Evolutionary conservation across 1,140 invertebrate species (phyloP), one percentile per base, ranked within the genome.

Genomic region (Ephestia elutella): DNA sequence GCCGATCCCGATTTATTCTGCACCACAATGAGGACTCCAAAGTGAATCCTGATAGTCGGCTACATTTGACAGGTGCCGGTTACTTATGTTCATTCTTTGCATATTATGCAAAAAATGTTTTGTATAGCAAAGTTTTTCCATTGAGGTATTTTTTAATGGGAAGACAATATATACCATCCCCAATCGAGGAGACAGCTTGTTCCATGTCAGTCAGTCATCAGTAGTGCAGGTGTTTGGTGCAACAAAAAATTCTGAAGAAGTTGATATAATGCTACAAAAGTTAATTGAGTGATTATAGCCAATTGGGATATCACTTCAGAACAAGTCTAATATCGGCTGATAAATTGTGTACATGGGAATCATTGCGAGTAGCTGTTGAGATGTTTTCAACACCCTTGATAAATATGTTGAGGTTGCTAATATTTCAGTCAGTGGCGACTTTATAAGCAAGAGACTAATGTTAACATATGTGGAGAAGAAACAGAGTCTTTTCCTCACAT

Each of bases 391-490:
- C 80, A 15, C 89, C 88, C 75, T 82, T 18, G 68, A 91, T 49
- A 65, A 75, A 19, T 95, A 93, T 78, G 68, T 94, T 1, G 92
- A 93, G 87, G 89, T 94, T 59, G 93, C 92, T 4, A 86, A 92
- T 86, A 56, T 94, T 49, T 92, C 92, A 1, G 55, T 91, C 10
- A 91, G 89, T 73, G 91, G 90, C 32, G 89, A 92, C 65, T 95
- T 91, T 71, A 89, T 94, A 17, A 93, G 92, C 72, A 93, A 94
- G 77, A 89, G 93, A 55, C 80, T 95, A 19, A 78, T 93, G 64
- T 91, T 92, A 54, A 90, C 80, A 51, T 92, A 92, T 70, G 76
- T 79, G 51, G 89, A 90, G 50, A 70, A 89, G 1, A 90, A 89
- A 38, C 73, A 89, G 56, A 71, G 62, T 44, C 74, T 7, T 94